Percentiles rank a stretch among this genome's conserved stretches.
phyloP scores from a whole-genome alignment of 1,140 invertebrate species.

The Zaprionus davidi region DNA sequence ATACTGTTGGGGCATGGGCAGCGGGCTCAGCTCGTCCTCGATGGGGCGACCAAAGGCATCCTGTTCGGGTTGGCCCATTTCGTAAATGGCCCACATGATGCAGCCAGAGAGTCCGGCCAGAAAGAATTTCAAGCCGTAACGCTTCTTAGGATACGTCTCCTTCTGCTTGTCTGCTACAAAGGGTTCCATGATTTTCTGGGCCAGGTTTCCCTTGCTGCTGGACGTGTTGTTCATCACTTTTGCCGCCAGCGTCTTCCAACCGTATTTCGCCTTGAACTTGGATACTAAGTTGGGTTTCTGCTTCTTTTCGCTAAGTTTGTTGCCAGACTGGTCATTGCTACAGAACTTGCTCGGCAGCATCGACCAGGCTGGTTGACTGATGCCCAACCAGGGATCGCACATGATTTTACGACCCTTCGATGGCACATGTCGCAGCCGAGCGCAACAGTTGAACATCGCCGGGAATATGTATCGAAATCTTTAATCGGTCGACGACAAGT shows the following conservation, averaged over 20 bases:
- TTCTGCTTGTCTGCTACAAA: neutral
- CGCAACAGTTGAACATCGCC: conserved; percentile 24
- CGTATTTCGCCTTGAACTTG: neutral
- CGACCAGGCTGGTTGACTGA: neutral
- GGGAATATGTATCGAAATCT: conserved; percentile 9
- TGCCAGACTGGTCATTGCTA: neutral
- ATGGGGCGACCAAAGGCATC: conserved; percentile 90
- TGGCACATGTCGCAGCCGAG: conserved; percentile 18
- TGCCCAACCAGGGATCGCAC: neutral
- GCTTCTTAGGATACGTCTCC: neutral
- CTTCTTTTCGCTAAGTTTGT: neutral
- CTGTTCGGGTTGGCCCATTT: conserved; percentile 89
- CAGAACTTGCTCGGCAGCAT: neutral
- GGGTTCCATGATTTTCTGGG: neutral
- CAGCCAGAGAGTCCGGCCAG: conserved; percentile 84
- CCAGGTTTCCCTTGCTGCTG: neutral
- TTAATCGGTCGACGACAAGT: neutral
- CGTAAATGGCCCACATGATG: conserved; percentile 86
- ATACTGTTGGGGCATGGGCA: conserved; percentile 90
- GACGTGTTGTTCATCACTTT: neutral
- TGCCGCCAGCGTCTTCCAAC: neutral
- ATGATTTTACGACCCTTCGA: neutral
- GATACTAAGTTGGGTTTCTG: neutral
- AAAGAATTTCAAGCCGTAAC: conserved; percentile 71
- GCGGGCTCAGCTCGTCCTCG: conserved; percentile 91